These are phyloP conservation scores for Schizothorax lantsangensis DNA, from an alignment of 2,797 vertebrate genomes.

Conservation along the genomic window DNA sequence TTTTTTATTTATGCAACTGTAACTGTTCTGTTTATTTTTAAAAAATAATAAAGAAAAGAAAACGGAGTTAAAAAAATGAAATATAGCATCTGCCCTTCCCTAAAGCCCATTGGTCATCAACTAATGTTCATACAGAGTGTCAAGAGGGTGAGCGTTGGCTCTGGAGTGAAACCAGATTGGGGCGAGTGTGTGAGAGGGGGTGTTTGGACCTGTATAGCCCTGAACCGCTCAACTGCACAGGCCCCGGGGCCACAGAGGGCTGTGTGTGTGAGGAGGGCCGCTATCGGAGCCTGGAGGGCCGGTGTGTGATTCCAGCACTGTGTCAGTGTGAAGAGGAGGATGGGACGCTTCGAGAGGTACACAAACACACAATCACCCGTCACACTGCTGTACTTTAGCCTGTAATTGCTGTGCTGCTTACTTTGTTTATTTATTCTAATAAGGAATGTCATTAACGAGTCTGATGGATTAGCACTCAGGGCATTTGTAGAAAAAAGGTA, in stretches of 20 bases:
- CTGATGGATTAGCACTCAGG: conserved; percentile 68
- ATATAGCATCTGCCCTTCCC: neutral
- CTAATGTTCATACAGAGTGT: conserved; percentile 73
- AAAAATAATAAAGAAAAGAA: neutral
- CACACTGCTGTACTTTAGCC: neutral
- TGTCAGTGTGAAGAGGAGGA: conserved; percentile 83
- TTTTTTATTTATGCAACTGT: neutral
- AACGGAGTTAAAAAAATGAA: too few relatives aligned
- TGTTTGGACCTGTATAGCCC: conserved; percentile 78
- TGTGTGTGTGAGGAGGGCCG: conserved; percentile 82
- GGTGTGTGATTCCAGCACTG: conserved; percentile 80
- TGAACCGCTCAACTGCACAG: conserved; percentile 73
- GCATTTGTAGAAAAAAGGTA: conserved; percentile 66
- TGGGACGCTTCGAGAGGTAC: conserved; percentile 70
- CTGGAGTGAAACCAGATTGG: conserved; percentile 51
- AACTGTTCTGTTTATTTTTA: neutral
- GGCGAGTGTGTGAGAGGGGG: conserved; percentile 77
- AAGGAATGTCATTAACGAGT: conserved; percentile 64
- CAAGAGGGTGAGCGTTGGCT: conserved; percentile 83
- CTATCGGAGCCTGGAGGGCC: conserved; percentile 76
- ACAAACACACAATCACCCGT: conserved; percentile 27
- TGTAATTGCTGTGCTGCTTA: conserved; percentile 47
- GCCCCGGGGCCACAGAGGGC: conserved; percentile 51
- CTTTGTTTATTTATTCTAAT: conserved; percentile 70
- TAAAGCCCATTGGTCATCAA: neutral